These are phyloP conservation scores for Magallana ariakensis DNA, from an alignment of 1,140 invertebrate genomes.

Conservation along the genomic window DNA sequence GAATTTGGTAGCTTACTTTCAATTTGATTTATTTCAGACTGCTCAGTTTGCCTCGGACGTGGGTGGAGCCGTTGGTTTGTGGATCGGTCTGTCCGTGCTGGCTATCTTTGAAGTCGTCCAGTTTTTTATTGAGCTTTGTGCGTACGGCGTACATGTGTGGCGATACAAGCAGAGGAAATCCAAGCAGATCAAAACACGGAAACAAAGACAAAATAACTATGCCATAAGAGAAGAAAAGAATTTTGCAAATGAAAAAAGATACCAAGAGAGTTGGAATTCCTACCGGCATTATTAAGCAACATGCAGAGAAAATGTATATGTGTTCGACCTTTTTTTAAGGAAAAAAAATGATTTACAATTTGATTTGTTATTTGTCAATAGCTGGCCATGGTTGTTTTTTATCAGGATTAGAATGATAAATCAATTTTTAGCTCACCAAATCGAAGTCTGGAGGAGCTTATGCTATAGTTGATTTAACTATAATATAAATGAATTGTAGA, in stretches of 20 bases:
- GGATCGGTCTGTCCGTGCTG: conserved; percentile 67
- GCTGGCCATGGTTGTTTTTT: too few species aligned
- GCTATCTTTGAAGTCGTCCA: conserved; percentile 66
- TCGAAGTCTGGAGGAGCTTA: too few species aligned
- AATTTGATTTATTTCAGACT: conserved; percentile 51
- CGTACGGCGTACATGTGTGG: conserved; percentile 43
- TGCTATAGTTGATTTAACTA: too few species aligned
- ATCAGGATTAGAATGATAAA: too few species aligned
- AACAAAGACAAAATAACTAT: neutral
- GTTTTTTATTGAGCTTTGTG: conserved; percentile 55
- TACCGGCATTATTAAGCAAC: too few species aligned
- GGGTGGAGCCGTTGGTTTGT: conserved; percentile 69
- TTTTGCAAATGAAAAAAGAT: neutral
- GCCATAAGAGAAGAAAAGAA: neutral
- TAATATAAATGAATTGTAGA: too few species aligned
- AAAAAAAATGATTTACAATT: too few species aligned
- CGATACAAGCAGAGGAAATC: neutral
- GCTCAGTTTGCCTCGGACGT: conserved; percentile 70
- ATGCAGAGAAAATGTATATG: too few species aligned
- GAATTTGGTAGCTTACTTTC: neutral
- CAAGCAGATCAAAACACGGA: neutral
- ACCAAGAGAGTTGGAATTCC: neutral
- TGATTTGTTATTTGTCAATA: too few species aligned
- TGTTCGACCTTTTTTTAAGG: too few species aligned
- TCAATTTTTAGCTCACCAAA: too few species aligned